A percentile compares a stretch with the other conserved stretches of the same genome.
phyloP scores from a whole-genome alignment of 2,797 vertebrate species.

The Enteromius unitaeniatus region DNA sequence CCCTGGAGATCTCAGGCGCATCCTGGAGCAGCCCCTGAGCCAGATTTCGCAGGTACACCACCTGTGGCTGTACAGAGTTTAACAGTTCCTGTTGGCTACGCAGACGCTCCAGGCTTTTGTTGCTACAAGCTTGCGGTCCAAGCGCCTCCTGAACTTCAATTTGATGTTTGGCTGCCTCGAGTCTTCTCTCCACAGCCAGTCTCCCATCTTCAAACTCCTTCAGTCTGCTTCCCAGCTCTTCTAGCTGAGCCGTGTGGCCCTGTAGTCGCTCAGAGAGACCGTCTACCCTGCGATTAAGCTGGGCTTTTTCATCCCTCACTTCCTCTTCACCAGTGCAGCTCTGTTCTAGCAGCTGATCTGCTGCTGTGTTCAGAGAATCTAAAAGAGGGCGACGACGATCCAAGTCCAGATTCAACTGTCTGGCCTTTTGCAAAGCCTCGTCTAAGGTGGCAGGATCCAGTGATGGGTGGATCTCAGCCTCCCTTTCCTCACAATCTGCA shows the following conservation, averaged over 20 bases:
- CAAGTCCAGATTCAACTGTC: constrained; percentile 85
- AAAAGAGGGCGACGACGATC: constrained; percentile 88
- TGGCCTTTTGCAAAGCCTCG: constrained; percentile 84
- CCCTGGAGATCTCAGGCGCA: constrained; percentile 80
- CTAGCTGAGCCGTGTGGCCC: constrained; percentile 83
- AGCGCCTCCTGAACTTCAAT: constrained; percentile 95
- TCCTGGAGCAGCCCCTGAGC: constrained; percentile 90
- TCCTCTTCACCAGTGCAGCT: constrained; percentile 90
- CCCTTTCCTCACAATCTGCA: constrained; percentile 83
- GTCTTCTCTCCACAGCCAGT: constrained; percentile 90
- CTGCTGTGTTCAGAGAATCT: constrained; percentile 88
- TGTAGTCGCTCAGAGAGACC: constrained; percentile 87
- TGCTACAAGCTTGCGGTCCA: constrained; percentile 93
- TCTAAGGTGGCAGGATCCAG: constrained; percentile 86
- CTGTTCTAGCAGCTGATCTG: constrained; percentile 90
- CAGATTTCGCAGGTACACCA: constrained; percentile 91
- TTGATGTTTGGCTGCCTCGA: constrained; percentile 93
- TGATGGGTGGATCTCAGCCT: constrained; percentile 81
- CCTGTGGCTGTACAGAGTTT: constrained; percentile 87
- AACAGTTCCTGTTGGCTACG: constrained; percentile 89
- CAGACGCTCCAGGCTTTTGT: constrained; percentile 94
- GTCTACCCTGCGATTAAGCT: constrained; percentile 89
- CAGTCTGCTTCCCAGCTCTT: constrained; percentile 91
- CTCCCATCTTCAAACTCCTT: constrained; percentile 94
- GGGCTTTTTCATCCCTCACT: constrained; percentile 91